Percentiles rank a stretch among this genome's conserved stretches.
Conservation (phyloP, 2,888 invertebrate species). For the Cyaniris semiargus region DNA sequence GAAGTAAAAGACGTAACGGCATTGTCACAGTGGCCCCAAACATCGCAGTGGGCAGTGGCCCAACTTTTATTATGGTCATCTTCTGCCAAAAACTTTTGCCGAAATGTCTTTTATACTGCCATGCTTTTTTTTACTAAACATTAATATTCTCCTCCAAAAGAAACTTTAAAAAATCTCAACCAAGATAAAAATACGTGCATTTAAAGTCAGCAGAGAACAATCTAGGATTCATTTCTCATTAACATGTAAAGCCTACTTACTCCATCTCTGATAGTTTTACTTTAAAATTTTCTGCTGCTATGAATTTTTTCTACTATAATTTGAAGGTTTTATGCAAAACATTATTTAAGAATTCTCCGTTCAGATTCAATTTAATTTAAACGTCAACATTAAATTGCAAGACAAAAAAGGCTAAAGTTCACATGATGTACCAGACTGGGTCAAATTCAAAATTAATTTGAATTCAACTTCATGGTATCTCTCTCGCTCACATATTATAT, state of each 20-base stretch:
- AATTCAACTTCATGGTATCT: too few species aligned
- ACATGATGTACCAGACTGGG: not conserved
- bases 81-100: too few species aligned
- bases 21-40: not conserved
- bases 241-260: conserved; percentile 17
- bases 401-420: not conserved
- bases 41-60: too few species aligned
- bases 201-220: not conserved
- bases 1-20: too few species aligned
- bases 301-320: not conserved
- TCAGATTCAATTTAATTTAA: not conserved
- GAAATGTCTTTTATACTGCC: too few species aligned
- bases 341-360: not conserved
- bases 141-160: not conserved
- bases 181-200: not conserved
- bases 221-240: conserved; percentile 18
- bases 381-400: not conserved
- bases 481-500: too few species aligned
- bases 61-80: too few species aligned
- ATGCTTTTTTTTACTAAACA: not conserved
- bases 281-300: not conserved
- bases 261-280: conserved; percentile 6
- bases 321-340: not conserved
- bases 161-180: not conserved
- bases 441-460: not conserved